Evolutionary conservation across 2,797 vertebrate genomes (phyloP).

Genomic region (Clarias laeviceps): DNA sequence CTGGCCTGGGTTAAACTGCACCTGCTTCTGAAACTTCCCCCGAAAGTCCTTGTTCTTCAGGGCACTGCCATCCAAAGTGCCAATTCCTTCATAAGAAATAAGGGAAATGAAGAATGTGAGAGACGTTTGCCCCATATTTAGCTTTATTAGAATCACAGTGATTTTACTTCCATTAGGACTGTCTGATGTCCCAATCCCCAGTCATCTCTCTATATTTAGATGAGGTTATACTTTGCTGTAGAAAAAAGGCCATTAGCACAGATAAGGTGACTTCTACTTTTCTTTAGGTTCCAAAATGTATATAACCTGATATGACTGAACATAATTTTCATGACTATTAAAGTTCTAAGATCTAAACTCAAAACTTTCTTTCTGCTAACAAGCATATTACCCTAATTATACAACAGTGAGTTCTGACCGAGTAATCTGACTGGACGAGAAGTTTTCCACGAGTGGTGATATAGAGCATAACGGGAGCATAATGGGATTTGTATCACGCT

Average conservation of each 20-base stretch:
- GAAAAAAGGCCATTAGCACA: background rate
- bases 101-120: background rate
- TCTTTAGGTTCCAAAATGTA: background rate
- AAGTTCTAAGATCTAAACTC: background rate
- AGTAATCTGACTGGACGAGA: too few species aligned
- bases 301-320: background rate
- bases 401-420: too few species aligned
- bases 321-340: background rate
- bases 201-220: background rate
- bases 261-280: background rate
- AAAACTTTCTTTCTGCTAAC: background rate
- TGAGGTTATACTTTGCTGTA: background rate
- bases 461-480: too few species aligned
- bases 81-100: constrained; percentile 78
- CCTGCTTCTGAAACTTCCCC: constrained; percentile 88
- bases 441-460: too few species aligned
- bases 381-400: too few species aligned
- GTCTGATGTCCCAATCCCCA: background rate
- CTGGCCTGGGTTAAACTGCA: constrained; percentile 96
- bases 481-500: too few species aligned
- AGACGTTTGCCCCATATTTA: background rate
- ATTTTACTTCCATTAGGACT: background rate
- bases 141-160: constrained; percentile 23
- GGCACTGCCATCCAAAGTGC: constrained; percentile 85
- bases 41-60: constrained; percentile 87